Evolutionary conservation across 92 coral and sea anemone species (phyloP).

Genomic region (Galaxea fascicularis): DNA sequence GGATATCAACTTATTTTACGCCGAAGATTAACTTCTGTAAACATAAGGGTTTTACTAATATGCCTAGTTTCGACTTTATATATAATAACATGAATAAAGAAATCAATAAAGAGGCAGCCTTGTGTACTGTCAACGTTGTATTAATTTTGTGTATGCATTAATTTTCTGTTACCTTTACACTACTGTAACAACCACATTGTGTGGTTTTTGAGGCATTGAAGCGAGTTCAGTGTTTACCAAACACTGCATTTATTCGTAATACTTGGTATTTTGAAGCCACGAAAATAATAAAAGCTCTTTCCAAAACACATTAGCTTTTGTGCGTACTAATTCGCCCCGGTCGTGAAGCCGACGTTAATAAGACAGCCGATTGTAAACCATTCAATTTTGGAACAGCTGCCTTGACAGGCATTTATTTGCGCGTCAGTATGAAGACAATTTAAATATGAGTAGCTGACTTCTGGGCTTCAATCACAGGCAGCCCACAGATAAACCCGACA

Average conservation of each 20-base stretch:
- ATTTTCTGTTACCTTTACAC: neutral
- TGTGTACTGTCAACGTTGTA: neutral
- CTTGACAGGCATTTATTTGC: constrained; percentile 34
- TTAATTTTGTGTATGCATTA: neutral
- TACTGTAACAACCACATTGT: neutral
- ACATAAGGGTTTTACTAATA: neutral
- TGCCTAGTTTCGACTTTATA: neutral
- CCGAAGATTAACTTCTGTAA: neutral
- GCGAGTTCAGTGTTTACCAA: constrained; percentile 9
- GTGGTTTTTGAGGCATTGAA: neutral
- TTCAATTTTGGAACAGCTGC: constrained; percentile 42
- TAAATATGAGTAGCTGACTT: constrained; percentile 26
- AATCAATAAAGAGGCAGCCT: neutral
- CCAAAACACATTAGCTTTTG: constrained; percentile 40
- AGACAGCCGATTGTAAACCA: constrained; percentile 21
- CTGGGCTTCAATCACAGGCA: constrained; percentile 8
- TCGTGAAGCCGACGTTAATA: constrained; percentile 17
- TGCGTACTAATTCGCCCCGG: constrained; percentile 39
- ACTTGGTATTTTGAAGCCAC: neutral
- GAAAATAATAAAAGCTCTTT: constrained; percentile 21
- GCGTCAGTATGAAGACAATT: constrained; percentile 33
- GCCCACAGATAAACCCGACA: neutral
- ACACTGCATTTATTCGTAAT: neutral
- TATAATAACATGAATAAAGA: neutral
- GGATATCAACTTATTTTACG: neutral